Base-by-base conservation (phyloP, 2,113 vertebrate genomes). In the human (Homo sapiens) region DNA sequence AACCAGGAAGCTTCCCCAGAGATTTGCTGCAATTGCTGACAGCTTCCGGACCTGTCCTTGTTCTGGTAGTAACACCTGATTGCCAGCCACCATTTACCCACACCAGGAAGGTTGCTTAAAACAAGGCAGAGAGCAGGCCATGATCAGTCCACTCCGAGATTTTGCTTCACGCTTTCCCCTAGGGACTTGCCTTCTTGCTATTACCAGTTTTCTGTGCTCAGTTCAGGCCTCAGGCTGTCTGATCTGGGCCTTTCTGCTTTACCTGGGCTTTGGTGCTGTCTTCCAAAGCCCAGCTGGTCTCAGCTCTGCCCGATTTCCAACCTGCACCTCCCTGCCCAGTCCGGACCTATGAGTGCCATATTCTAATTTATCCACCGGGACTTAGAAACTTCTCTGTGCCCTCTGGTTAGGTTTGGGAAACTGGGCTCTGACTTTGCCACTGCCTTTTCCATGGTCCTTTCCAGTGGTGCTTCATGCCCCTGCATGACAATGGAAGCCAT, bases 321-420 rank as follows among this genome's bases (percentile, higher is more conserved):
- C 13, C 18, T 57, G 22, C 2, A 13, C 8, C 66, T 66, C 40
- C 17, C 8, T 38, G 27, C n/a, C 5, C 32, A 38, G 66, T 5
- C 7, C 9, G 9, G 5, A 40, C 18, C 27, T 22, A 7, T 27
- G 40, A 52, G 9, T 38, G 30, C 38, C 3, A 7, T 0, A 1
- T 45, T 75, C 23, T 4, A 3, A 27, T 23, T 66, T 55, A 66
- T 12, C 25, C 22, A 25, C 18, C 6, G 32, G 55, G 48, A 82
- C 48, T 14, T 64, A 76, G 38, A 86, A 40, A 64, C 48, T 14
- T 35, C 64, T 92, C 87, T 27, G 8, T 18, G 57, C 7, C 3
- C 20, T 79, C 57, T 85, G 7, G 30, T 55, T 50, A 70, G 40
- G 11, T 59, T n/a, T 81, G 35, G 35, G 30, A 32, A 50, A 23